Base-by-base conservation (phyloP, 2,888 invertebrate genomes). In the Hololepta plana region DNA sequence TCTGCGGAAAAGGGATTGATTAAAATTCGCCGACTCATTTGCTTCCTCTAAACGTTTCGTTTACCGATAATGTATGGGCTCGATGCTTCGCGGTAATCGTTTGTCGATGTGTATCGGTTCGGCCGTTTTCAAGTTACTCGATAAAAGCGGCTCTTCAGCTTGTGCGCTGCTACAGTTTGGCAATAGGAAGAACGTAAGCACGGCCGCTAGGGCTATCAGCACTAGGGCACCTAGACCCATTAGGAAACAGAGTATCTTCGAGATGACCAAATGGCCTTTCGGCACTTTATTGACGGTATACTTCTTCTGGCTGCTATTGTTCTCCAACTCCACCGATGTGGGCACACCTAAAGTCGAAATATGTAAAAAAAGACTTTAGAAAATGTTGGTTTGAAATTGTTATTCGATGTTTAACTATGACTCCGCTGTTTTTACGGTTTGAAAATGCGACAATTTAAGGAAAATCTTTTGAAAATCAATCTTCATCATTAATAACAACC, bases 231-330 rank as follows among this genome's bases (percentile, higher is more conserved):
- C 51, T 30, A 53, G 40, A 4, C 46, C 47, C 44, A 55, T 46
- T 12, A 55, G 38, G 29, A 38, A 40, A 28, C 53, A 48, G n/a
- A 46, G 38, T 4, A 50, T 37, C 37, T 44, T 51, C 3, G 55
- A 46, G 37, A 54, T 45, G 5, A 40, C 32, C 6, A 48, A 35
- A 19, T 51, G 35, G 24, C 45, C 47, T 20, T 37, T 40, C 3
- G 39, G 35, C 21, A 36, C 33, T 26, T 41, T 32, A 35, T 55
- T 55, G 3, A 55, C 44, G 2, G 53, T 53, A 35, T 54, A 55
- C 30, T 53, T 53, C 28, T 49, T 53, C 28, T 48, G 49, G 36
- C 47, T 46, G 30, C 41, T 40, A 39, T 50, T 51, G 38, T 50
- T 52, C 36, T 52, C 53, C 21, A 51, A 36, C 26, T 53, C 54